Evolutionary conservation across 2,888 invertebrate genomes (phyloP).

Genomic region (Rapana venosa): DNA sequence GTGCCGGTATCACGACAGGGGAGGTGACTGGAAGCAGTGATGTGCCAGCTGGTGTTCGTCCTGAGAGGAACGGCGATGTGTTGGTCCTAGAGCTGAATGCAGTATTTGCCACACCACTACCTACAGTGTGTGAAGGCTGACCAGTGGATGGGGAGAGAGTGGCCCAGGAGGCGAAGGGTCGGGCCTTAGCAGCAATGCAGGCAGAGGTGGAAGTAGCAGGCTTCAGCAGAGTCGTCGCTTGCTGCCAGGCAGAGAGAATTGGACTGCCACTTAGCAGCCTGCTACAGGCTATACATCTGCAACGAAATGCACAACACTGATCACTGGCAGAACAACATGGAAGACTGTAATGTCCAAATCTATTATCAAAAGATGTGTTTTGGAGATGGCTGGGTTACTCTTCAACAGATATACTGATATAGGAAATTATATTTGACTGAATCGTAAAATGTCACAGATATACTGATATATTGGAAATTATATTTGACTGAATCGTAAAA

Average conservation of each 20-base stretch:
- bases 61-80: background rate
- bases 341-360: background rate
- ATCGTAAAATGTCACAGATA: background rate
- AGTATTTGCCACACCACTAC: background rate
- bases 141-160: too few species aligned
- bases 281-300: background rate
- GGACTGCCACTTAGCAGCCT: background rate
- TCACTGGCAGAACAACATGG: background rate
- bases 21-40: background rate
- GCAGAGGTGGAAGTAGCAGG: background rate
- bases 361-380: background rate
- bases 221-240: background rate
- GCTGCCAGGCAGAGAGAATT: background rate
- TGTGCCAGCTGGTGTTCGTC: background rate
- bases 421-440: background rate
- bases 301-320: background rate
- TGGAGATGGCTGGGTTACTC: background rate
- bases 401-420: background rate
- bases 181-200: background rate
- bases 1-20: background rate
- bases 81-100: background rate
- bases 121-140: background rate
- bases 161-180: background rate
- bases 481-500: background rate
- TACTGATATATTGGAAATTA: background rate